Base-by-base conservation (phyloP, 1,140 invertebrate genomes). In the Drosophila busckii region DNA sequence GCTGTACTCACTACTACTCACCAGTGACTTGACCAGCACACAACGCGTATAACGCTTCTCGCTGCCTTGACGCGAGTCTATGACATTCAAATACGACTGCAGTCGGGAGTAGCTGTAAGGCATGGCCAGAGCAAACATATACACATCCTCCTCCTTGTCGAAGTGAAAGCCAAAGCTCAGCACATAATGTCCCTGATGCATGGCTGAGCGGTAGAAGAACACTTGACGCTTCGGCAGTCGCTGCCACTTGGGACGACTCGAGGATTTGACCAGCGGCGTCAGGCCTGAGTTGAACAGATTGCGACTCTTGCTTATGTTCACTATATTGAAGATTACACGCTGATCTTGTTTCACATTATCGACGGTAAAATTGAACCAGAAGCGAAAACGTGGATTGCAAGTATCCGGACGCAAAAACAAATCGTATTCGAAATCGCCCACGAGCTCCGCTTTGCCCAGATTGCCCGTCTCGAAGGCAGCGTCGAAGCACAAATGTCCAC, bases 281-380 rank as follows among this genome's bases (percentile, higher is more conserved):
- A 98, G 94, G 0, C 96, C 95, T 12, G 93, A 91, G 48, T 95
- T 92, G 75, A 97, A 99, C 4, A 98, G 88, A 75, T 95, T 97
- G 49, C 93, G 92, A 46, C 91, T 93, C 88, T 98, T 98, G 55
- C 96, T 97, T 37, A 99, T 93, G 89, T 99, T 99, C 1, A 99
- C 96, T 40, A 99, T 93, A 83, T 99, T 99, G 88, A 99, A 98
- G 58, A 99, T 94, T 1, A 99, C 96, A 61, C 96, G 91, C 92
- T 97, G 97, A 86, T 98, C 96, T 17, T 93, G 89, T 59, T 94
- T 94, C 0, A 97, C 96, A 89, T 99, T 99, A 87, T 99, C 97
- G 6, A 99, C 97, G 0, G 96, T 97, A 83, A 99, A 99, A 88
- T 99, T 98, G 87, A 98, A 99, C 97, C 97, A 99, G 49, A 98